These are phyloP conservation scores for Auanema sp. DNA, from an alignment of 2,888 invertebrate genomes.

Conservation along the genomic window DNA sequence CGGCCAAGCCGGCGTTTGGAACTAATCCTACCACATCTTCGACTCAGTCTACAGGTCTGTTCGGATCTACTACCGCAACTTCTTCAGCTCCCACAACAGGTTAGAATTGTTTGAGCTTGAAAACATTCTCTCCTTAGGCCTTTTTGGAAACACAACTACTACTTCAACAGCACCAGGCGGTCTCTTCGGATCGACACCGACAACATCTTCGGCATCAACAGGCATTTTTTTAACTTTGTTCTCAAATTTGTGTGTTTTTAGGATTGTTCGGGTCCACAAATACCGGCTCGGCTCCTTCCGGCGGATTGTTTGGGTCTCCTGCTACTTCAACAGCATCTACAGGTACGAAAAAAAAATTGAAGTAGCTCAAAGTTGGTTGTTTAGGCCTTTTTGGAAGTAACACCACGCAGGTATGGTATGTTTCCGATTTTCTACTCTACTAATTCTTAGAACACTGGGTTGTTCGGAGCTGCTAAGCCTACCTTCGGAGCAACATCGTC, in stretches of 20 bases:
- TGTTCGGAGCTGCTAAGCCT: too few species aligned
- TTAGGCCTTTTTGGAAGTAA: too few species aligned
- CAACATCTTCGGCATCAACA: not conserved
- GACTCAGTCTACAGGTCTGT: constrained; percentile 9
- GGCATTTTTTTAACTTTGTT: too few species aligned
- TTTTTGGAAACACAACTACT: constrained; percentile 27
- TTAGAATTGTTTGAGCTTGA: not conserved
- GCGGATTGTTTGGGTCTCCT: constrained; percentile 12
- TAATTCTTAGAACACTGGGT: too few species aligned
- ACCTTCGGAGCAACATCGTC: too few species aligned
- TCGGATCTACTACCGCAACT: constrained; percentile 7
- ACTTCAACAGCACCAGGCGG: constrained; percentile 12
- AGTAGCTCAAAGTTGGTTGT: too few species aligned
- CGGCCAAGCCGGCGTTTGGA: too few species aligned
- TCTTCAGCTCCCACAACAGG: constrained; percentile 3
- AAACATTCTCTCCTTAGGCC: constrained; percentile 10
- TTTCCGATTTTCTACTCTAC: too few species aligned
- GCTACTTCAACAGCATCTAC: constrained; percentile 2
- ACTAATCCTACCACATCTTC: too few species aligned
- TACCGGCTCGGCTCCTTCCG: not conserved
- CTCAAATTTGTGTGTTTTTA: too few species aligned
- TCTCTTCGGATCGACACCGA: constrained; percentile 11
- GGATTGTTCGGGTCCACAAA: constrained; percentile 1
- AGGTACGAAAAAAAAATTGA: too few species aligned
- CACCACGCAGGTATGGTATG: too few species aligned